Evolutionary conservation across 2,888 invertebrate genomes (phyloP).

Genomic region (Melinaea menophilus): DNA sequence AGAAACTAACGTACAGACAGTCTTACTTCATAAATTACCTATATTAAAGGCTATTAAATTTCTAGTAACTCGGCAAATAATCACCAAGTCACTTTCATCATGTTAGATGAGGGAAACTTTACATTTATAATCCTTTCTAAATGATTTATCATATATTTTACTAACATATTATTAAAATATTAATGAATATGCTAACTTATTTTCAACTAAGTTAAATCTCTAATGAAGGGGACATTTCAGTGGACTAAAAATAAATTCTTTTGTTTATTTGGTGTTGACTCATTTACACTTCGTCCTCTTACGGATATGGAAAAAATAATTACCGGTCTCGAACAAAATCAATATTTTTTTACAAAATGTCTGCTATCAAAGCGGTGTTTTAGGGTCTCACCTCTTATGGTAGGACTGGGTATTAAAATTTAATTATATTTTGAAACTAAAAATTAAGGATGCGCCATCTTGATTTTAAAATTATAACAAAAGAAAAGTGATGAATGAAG

Average conservation of each 20-base stretch:
- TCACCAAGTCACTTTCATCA: neutral
- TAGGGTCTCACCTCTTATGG: neutral
- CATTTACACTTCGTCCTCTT: conserved; percentile 35
- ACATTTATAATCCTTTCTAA: no score
- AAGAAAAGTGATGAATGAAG: no score
- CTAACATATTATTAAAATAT: neutral
- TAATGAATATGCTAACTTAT: neutral
- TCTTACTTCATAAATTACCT: neutral
- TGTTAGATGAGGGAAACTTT: conserved; percentile 3
- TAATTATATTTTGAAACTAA: neutral
- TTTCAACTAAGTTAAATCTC: neutral
- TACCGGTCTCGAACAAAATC: conserved; percentile 6
- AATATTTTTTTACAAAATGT: conserved; percentile 4
- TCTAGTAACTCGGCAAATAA: neutral
- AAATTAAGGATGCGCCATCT: no score
- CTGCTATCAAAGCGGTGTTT: neutral
- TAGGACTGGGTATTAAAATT: neutral
- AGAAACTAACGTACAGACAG: neutral
- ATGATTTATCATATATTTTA: neutral
- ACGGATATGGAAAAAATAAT: conserved; percentile 16
- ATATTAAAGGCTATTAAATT: conserved; percentile 3
- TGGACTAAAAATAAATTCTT: conserved; percentile 33
- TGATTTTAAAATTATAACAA: no score
- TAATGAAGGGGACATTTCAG: conserved; percentile 21
- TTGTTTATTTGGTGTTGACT: conserved; percentile 32